Evolutionary conservation across 2,888 invertebrate genomes (phyloP), one percentile per base, ranked within the genome.

Genomic region (Microctonus hyperodae): DNA sequence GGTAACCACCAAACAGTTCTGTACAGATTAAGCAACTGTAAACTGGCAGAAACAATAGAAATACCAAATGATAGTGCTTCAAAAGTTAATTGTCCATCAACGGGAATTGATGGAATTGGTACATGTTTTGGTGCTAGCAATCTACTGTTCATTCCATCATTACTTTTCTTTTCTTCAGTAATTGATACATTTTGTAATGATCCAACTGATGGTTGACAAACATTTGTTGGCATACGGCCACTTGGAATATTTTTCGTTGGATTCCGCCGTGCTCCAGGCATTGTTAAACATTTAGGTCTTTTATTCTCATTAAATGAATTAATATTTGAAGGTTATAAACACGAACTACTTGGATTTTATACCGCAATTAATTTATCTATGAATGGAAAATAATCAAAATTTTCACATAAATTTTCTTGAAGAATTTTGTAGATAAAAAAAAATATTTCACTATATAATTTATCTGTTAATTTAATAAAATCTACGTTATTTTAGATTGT

Each of bases 1-100:
- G 97, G 96, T 62, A 98, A 84, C 98, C 98, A 99, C 97, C 97
- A 99, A 13, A 95, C 93, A 1, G 96, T 97, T 74, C 96, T 90
- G 81, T 98, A 98, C 40, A 98, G 88, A 86, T 98, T 96, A 50
- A 98, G 87, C 81, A 97, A 95, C 85, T 99, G 98, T 65, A 97
- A 87, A 64, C 91, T 91, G 23, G 94, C 90, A 0, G 93, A 91
- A 51, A 93, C 88, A 28, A 92, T 84, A 0, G 92, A 92, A 81
- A 94, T 95, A 11, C 92, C 84, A 82, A 96, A 92, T 81, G 95
- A 91, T 78, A 96, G 88, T 1, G 90, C 85, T 85, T 98, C 97
- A 86, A 96, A 97, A 61, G 91, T 86, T 57, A 97, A 82, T 73
- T 94, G 93, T 59, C 92, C 91, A 75, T 95, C 93, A 31, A 90